Evolutionary conservation across 2,888 invertebrate genomes (phyloP).

Genomic region (Pterobdella sp.): DNA sequence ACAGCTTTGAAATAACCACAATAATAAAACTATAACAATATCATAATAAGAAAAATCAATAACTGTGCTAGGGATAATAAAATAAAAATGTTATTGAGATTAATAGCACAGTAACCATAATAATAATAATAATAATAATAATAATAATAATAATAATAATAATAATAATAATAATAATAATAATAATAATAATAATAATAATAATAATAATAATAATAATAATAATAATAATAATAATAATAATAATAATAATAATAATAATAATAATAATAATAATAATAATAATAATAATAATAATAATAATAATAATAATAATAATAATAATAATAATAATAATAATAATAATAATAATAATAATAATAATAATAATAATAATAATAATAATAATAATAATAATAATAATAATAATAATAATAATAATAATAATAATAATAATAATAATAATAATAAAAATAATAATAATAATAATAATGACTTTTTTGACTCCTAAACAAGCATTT

Average conservation of each 20-base stretch:
- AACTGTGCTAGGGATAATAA: background rate
- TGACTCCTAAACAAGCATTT: no score
- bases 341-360: background rate
- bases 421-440: constrained; percentile 20
- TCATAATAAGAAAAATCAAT: no score
- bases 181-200: constrained; percentile 17
- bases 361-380: background rate
- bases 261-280: constrained; percentile 19
- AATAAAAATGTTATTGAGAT: background rate
- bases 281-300: constrained; percentile 21
- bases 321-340: background rate
- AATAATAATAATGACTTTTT: constrained; percentile 18
- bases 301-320: constrained; percentile 17
- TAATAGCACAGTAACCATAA: background rate
- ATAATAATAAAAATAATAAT: constrained; percentile 18
- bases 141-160: background rate
- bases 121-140: constrained; percentile 17
- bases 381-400: constrained; percentile 17
- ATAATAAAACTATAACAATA: no score
- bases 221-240: constrained; percentile 21
- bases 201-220: constrained; percentile 24
- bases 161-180: background rate
- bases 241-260: constrained; percentile 23
- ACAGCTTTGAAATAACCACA: no score
- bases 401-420: constrained; percentile 20